Evolutionary conservation across 1,140 invertebrate species (phyloP).

Genomic region (Chlorops oryzae): DNA sequence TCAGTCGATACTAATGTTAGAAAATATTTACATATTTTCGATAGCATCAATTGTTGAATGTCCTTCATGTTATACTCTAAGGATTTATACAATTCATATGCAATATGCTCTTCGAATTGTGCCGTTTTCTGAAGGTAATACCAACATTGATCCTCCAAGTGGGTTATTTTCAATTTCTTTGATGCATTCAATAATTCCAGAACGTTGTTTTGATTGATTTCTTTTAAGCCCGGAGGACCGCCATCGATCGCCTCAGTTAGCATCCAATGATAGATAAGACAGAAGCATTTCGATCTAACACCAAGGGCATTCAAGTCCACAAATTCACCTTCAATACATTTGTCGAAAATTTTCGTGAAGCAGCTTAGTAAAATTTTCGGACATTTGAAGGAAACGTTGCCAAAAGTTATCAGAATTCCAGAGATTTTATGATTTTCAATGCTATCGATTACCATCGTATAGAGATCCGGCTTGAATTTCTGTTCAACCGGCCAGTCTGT

Average conservation of each 20-base stretch:
- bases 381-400: no score
- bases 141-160: conserved; percentile 67
- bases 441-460: no score
- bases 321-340: no score
- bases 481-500: no score
- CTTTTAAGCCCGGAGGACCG: no score
- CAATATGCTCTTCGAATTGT: conserved; percentile 63
- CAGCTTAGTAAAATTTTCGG: no score
- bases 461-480: no score
- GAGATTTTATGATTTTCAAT: no score
- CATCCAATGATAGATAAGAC: conserved; percentile 77
- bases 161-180: conserved; percentile 61
- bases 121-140: conserved; percentile 61
- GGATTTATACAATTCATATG: conserved; percentile 63
- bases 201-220: conserved; percentile 60
- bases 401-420: no score
- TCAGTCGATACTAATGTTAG: conserved; percentile 62
- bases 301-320: no score
- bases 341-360: no score
- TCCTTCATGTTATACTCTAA: conserved; percentile 45
- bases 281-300: no score
- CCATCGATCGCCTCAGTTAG: conserved; percentile 56
- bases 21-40: conserved; percentile 65
- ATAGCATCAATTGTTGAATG: conserved; percentile 58
- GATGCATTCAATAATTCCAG: conserved; percentile 63